Evolutionary conservation across 2,797 vertebrate genomes (phyloP), one percentile per base, ranked within the genome.

Genomic region (Botia kubotai): DNA sequence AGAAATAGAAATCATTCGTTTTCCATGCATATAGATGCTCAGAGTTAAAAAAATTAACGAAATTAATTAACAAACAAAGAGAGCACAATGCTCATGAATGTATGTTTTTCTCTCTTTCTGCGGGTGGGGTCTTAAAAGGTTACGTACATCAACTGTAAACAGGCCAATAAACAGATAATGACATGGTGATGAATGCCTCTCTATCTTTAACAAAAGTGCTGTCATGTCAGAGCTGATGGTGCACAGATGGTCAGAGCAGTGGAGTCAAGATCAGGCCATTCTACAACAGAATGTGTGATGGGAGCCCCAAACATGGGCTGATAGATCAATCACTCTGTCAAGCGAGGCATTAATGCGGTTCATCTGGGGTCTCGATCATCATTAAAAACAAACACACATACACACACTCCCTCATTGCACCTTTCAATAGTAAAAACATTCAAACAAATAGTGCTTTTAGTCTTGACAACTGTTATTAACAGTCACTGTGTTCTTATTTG

Each of bases 241-340:
- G 26, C 13, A 33, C 68, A 79, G 77, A 79, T 63, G 57, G 68
- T 71, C 13, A 29, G 43, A 63, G 26, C 13, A 23, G n/a, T 46
- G 14, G 29, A 72, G 43, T 79, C 77, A 11, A 72, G 60, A 57
- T 80, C 50, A 80, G 46, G 43, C 53, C 43, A 46, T 46, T 46
- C 43, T 46, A 46, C 8, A 11, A 11, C 1, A 46, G 43, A 46
- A 46, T 46, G 43, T 46, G 43, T 46, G 43, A 11, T 10, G 43
- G 11, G 43, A 1, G 43, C 43, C 33, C 33, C 10, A 80, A 67
- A 21, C 78, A 74, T 48, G 52, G 7, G 50, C 36, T 68, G 62
- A 80, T 74, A 67, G 17, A 68, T 80, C 72, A 23, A 80, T 80
- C 78, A 80, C 33, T 57, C 60, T 67, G 60, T 79, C 60, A 55